Base-by-base conservation (phyloP, 2,797 vertebrate genomes). In the Lepilemur ruficaudatus region DNA sequence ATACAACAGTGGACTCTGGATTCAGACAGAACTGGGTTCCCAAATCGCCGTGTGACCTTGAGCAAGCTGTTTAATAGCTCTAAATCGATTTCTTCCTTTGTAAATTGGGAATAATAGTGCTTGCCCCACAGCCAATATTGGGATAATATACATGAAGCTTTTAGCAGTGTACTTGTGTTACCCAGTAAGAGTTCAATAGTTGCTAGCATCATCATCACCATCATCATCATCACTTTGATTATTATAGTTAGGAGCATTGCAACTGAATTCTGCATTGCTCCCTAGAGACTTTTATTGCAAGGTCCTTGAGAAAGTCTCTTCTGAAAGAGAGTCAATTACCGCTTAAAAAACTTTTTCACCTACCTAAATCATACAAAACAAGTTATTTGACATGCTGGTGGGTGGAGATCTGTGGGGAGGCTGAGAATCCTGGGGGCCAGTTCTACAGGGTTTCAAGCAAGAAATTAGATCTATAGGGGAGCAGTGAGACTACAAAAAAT, bases 311-410 rank as follows among this genome's bases (percentile, higher is more conserved):
- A 5, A 55, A 63, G 41, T 88, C 38, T 73, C 41, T 48, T 76
- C 63, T 48, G 90, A 85, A 93, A 95, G 78, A 93, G 55, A 76
- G 41, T 95, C 72, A 82, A 70, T 30, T 75, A 55, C 87, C n/a
- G 52, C 79, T 46, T 84, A 52, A 59, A 46, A 55, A 92, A 95
- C 28, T 92, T 97, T 94, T 94, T 87, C 59, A 91, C 46, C 76
- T 92, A 46, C 41, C 23, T 87, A 80, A 84, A 93, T 91, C 80
- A 92, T 94, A 76, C 79, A 89, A 92, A 96, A 97, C 78, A 87
- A 93, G 70, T 81, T 87, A 67, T 59, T 91, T 95, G 75, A 82
- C 55, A 59, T 61, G n/a, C 46, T 59, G 78, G 46, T 73, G 63
- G 20, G 30, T 73, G 17, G 81, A 89, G 46, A 41, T 95, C 55